Evolutionary conservation across 2,888 invertebrate species (phyloP).

Genomic region (Caprella mutica): DNA sequence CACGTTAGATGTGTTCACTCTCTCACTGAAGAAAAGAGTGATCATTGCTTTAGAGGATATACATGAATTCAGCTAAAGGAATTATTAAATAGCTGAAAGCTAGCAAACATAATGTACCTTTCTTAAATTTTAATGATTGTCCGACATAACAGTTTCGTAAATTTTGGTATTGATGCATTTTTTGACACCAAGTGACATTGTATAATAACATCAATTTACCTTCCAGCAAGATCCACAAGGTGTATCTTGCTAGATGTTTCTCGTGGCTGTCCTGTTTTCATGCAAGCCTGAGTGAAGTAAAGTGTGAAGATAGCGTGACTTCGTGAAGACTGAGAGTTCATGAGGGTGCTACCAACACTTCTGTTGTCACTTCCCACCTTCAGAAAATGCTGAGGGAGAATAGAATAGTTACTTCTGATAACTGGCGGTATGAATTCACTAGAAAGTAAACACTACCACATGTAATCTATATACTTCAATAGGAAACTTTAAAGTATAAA

Average conservation of each 20-base stretch:
- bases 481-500: too few species aligned
- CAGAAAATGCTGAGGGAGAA: conserved; percentile 56
- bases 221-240: conserved; percentile 76
- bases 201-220: conserved; percentile 44
- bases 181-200: not conserved
- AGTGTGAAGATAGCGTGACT: conserved; percentile 86
- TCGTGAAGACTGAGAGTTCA: conserved; percentile 83
- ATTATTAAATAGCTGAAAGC: too few species aligned
- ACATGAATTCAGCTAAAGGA: too few species aligned
- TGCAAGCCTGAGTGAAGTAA: conserved; percentile 75
- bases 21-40: conserved; percentile 61
- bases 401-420: too few species aligned
- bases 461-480: too few species aligned
- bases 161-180: not conserved
- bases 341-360: conserved; percentile 77
- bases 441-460: too few species aligned
- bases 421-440: too few species aligned
- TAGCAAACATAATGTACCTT: too few species aligned
- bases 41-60: too few species aligned
- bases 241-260: conserved; percentile 83
- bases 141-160: too few species aligned
- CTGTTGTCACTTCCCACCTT: conserved; percentile 66
- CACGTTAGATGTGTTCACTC: conserved; percentile 78
- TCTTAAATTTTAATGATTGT: too few species aligned
- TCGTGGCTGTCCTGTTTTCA: conserved; percentile 60